Evolutionary conservation across 2,797 vertebrate genomes (phyloP).

Genomic region (Mormyrus proboscirostris): DNA sequence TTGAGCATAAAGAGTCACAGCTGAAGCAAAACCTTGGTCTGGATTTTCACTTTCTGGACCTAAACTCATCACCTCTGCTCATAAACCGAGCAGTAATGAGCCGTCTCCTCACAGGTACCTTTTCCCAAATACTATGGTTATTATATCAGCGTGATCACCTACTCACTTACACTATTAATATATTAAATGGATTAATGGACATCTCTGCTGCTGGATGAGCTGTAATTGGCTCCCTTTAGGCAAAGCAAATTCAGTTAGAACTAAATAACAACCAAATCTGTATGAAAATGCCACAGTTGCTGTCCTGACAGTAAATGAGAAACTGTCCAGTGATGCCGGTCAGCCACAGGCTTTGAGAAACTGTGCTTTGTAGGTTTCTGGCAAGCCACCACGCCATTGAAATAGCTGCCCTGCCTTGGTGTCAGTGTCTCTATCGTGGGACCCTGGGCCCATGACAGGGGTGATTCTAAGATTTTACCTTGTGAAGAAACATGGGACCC

Average conservation of each 20-base stretch:
- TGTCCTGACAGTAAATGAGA: neutral
- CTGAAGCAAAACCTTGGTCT: neutral
- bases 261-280: neutral
- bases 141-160: neutral
- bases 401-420: neutral
- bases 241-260: neutral
- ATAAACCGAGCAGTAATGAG: neutral
- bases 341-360: neutral
- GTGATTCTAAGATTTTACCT: neutral
- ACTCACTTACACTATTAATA: neutral
- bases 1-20: neutral
- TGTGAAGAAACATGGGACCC: neutral
- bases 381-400: neutral
- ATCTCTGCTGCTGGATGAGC: neutral
- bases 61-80: neutral
- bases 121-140: neutral
- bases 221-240: neutral
- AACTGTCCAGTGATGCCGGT: neutral
- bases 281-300: neutral
- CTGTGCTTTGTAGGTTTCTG: neutral
- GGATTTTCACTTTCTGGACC: neutral
- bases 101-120: neutral
- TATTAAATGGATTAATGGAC: neutral
- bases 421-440: neutral
- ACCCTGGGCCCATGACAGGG: neutral